A percentile compares a stretch with the other conserved stretches of the same genome.
phyloP scores from a whole-genome alignment of 2,797 vertebrate species.

The Lacerta agilis region DNA sequence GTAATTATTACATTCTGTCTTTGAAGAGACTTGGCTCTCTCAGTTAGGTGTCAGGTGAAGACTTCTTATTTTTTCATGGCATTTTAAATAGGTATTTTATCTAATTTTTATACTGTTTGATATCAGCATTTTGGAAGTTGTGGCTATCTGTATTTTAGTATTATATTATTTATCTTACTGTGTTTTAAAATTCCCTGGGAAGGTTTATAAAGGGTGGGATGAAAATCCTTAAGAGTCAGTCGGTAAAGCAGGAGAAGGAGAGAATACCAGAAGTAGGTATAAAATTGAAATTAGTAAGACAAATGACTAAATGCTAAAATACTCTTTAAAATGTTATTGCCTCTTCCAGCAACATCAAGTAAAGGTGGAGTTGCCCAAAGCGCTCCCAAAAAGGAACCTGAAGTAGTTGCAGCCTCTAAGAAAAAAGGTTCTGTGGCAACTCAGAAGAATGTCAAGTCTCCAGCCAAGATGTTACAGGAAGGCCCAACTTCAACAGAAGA shows the following conservation, averaged over 20 bases:
- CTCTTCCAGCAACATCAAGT: conserved; percentile 75
- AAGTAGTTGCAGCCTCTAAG: conserved; percentile 53
- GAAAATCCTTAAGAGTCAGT: not conserved
- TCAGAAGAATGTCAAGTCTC: conserved; percentile 64
- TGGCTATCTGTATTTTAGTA: not conserved
- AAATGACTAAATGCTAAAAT: not conserved
- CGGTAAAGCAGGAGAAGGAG: not conserved
- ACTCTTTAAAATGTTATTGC: not conserved
- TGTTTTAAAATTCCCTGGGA: not conserved
- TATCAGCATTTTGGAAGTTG: not conserved
- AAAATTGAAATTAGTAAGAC: not conserved
- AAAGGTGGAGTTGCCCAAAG: conserved; percentile 52
- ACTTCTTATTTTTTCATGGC: no score
- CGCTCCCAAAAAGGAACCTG: conserved; percentile 63
- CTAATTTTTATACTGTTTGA: no score
- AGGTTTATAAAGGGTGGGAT: not conserved
- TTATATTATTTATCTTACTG: not conserved
- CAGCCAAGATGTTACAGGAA: conserved; percentile 23
- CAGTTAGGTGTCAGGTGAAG: no score
- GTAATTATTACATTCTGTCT: not conserved
- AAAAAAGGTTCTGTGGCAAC: conserved; percentile 46
- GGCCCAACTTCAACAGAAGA: conserved; percentile 39
- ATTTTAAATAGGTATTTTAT: no score
- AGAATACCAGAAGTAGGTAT: not conserved
- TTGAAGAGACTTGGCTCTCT: not conserved